Base-by-base conservation (phyloP, 1,140 invertebrate species). In the Temnothorax nylanderi region DNA sequence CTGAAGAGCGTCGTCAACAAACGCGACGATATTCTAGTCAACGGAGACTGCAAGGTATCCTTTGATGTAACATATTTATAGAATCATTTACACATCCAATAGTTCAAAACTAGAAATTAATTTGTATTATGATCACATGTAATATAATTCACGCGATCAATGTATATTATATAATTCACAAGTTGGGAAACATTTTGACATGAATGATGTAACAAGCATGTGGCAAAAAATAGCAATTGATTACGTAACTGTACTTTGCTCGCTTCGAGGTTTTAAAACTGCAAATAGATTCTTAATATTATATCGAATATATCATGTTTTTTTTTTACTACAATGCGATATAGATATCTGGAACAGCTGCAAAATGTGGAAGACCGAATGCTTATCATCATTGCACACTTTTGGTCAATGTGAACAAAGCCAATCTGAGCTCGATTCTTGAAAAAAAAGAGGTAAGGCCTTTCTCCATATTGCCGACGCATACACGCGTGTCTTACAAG, bases 351-450 rank as follows among this genome's bases (percentile, higher is more conserved):
- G 98, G 98, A 88, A 99, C 98, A 74, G 98, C 99, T 67, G 97
- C 98, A 16, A 99, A 99, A 95, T 95, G 99, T 65, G 98, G 98
- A 62, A 95, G 97, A 71, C 96, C 97, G 1, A 98, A 97, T 94
- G 97, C 98, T 41, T 99, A 99, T 96, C 99, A 99, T 95, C 99
- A 99, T 94, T 99, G 98, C 94, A 99, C 99, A 44, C 95, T 99
- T 72, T 95, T 99, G 90, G 97, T 99, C 56, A 96, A 98, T 93
- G 97, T 97, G 71, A 97, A 99, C 94, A 97, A 98, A 94, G 92
- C 96, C 67, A 96, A 96, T 92, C 95, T 99, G 89, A 96, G 96
- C 75, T 94, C 96, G 77, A 96, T 96, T 37, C 95, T 98, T 54
- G 96, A 96, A 67, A 97, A 96, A 93, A 96, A 96, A 93, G 96